Conservation (phyloP, 2,888 invertebrate species). For the Agrotis clavis region DNA sequence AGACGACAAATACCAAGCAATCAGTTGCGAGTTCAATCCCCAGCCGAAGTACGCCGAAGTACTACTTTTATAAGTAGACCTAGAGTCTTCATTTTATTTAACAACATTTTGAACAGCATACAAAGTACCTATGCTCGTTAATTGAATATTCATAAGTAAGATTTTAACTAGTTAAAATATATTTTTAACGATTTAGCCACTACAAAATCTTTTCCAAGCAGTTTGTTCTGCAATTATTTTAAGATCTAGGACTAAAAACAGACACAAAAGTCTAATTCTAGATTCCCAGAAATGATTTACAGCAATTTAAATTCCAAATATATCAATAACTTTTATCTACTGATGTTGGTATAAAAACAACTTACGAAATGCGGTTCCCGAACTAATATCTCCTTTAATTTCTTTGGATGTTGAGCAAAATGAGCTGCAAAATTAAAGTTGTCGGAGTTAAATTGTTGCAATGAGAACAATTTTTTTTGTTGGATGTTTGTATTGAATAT, state of each 20-base stretch:
- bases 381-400: slow-evolving; percentile 56
- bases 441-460: slow-evolving; percentile 78
- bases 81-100: background rate
- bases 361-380: slow-evolving; percentile 47
- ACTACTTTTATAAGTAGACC: background rate
- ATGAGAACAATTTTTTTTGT: slow-evolving; percentile 66
- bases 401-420: slow-evolving; percentile 29
- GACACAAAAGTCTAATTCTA: slow-evolving; percentile 67
- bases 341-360: slow-evolving; percentile 61
- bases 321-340: slow-evolving; percentile 76
- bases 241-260: slow-evolving; percentile 65
- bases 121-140: too few species aligned
- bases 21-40: background rate
- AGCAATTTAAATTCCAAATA: slow-evolving; percentile 77
- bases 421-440: slow-evolving; percentile 59
- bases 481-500: slow-evolving; percentile 42
- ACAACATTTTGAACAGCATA: too few species aligned
- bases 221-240: slow-evolving; percentile 54
- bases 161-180: too few species aligned
- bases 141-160: too few species aligned
- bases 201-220: slow-evolving; percentile 9
- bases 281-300: slow-evolving; percentile 73
- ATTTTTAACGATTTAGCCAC: background rate
- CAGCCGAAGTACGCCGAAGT: background rate
- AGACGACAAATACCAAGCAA: background rate